Evolutionary conservation across 92 coral and sea anemone genomes (phyloP), one percentile per base, ranked within the genome.

Genomic region (Umimayanthus kanabou): DNA sequence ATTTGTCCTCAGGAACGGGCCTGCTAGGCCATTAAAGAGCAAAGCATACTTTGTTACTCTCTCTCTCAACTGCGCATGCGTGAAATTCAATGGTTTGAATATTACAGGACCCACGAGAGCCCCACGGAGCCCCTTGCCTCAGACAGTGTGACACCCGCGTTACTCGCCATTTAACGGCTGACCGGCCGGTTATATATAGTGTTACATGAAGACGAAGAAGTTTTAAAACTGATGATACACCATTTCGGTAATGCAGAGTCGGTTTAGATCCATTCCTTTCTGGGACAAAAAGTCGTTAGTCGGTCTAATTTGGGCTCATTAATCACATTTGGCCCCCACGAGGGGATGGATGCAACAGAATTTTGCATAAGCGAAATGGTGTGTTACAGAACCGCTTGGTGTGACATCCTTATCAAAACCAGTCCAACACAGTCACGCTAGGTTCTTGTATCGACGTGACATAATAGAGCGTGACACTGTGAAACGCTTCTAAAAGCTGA

Each of bases 21-120:
- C 40, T 87, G 84, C 53, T 87, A 25, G 90, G 90, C 85, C 90
- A 87, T 50, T 87, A 87, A 67, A 20, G 79, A 75, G n/a, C 79
- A 9, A 22, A 40, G 18, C n/a, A 40, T 18, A 37, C 9, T 5
- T 20, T 39, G 8, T 20, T 75, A 22, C 25, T 75, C 79, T 39
- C 25, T 75, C 79, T 39, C 25, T 22, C 79, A 25, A 75, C 49
- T 73, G n/a, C 20, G 18, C 58, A 53, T 61, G 79, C 45, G 10
- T 73, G 40, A 39, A 73, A 73, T 6, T 2, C 22, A 25, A n/a
- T 9, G 25, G 45, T 4, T 33, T 39, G 42, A 25, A 39, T 2
- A 39, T 6, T 39, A 39, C 79, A n/a, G 40, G 45, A 39, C 6
- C 49, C 53, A 40, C 45, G 4, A 75, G 79, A 75, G 23, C 13